A percentile compares a stretch with the other conserved stretches of the same genome.
Evolutionary conservation across 2,888 invertebrate species (phyloP).

Genomic region (Quadriops clusia): DNA sequence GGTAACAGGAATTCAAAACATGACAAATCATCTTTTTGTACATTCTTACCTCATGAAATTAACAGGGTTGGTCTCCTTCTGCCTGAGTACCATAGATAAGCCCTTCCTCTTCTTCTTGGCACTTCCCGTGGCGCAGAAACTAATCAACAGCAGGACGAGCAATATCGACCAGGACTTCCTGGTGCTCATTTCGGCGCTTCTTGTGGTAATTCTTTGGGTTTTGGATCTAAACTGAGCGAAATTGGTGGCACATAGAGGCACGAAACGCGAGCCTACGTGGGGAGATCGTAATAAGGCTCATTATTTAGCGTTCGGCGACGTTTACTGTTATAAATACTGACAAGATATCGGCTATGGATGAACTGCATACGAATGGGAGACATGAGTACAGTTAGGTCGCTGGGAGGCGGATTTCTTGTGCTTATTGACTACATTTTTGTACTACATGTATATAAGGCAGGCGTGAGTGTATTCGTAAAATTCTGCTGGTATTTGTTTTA

Average conservation of each 20-base stretch:
- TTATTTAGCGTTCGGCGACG: not conserved
- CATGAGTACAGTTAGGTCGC: constrained; percentile 4
- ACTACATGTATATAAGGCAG: too few relatives aligned
- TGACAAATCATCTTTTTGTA: too few relatives aligned
- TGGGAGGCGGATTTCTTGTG: constrained; percentile 4
- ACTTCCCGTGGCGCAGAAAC: constrained; percentile 11
- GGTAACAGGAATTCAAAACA: too few relatives aligned
- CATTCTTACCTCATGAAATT: constrained; percentile 23
- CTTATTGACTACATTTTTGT: too few relatives aligned
- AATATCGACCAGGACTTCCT: not conserved
- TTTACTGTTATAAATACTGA: not conserved
- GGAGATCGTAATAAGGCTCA: too few relatives aligned
- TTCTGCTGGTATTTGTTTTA: too few relatives aligned
- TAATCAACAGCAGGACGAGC: constrained; percentile 10
- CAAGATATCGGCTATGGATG: constrained; percentile 1
- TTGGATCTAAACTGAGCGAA: too few relatives aligned
- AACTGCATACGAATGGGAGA: constrained; percentile 6
- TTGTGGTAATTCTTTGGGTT: too few relatives aligned
- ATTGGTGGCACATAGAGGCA: too few relatives aligned
- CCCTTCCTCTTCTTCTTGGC: constrained; percentile 11
- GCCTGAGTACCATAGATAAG: constrained; percentile 14
- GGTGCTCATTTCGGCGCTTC: too few relatives aligned
- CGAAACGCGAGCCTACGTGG: too few relatives aligned
- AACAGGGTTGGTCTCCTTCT: constrained; percentile 23
- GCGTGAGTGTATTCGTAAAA: too few relatives aligned